phyloP scores from a whole-genome alignment of 2,888 invertebrate species.

The Aphodius granarius region DNA sequence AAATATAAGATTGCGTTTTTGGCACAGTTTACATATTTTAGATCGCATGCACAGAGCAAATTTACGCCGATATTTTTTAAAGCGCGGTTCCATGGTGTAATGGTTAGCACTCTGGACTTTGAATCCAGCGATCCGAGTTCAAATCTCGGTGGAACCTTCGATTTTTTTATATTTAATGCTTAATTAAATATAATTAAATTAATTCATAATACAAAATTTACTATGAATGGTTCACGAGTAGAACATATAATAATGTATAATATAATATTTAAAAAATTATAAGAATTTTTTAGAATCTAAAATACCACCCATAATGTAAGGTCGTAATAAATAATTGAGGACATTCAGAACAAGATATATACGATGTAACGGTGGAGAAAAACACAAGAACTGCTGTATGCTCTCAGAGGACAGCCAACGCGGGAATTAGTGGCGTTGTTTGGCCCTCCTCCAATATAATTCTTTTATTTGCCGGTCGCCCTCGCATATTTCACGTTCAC shows the following conservation, averaged over 20 bases:
- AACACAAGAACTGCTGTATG: background rate
- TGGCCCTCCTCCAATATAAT: background rate
- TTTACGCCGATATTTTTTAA: background rate
- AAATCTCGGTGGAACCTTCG: conserved; percentile 59
- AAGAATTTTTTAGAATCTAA: background rate
- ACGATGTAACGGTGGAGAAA: background rate
- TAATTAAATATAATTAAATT: background rate
- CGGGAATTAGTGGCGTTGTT: background rate
- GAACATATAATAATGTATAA: background rate
- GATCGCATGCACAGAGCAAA: background rate
- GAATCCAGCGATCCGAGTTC: conserved; percentile 66
- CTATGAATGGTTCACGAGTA: background rate
- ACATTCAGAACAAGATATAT: background rate
- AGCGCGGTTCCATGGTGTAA: conserved; percentile 62
- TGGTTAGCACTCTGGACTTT: conserved; percentile 68
- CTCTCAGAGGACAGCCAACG: background rate
- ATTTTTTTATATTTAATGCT: background rate
- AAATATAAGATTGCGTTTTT: background rate
- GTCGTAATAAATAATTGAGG: background rate
- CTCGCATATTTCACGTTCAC: background rate
- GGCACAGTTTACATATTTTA: background rate
- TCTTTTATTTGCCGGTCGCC: background rate
- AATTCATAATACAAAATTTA: background rate
- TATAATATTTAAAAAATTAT: background rate
- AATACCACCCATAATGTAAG: background rate